A percentile compares a stretch with the other conserved stretches of the same genome.
phyloP scores from a whole-genome alignment of 2,797 vertebrate genomes.

The Rhadinocentrus ornatus region DNA sequence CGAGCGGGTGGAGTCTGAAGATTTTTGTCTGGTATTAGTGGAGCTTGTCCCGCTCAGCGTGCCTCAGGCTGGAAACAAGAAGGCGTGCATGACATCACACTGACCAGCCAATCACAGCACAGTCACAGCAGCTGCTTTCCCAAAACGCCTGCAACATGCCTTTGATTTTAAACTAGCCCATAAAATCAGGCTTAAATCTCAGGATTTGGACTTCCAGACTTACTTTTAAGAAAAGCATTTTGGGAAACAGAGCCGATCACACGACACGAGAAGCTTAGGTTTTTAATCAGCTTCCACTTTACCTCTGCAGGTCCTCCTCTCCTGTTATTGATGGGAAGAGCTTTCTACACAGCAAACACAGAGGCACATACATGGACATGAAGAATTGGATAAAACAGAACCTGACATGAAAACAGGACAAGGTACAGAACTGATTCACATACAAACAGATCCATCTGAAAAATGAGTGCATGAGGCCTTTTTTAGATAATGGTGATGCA shows the following conservation, averaged over 20 bases:
- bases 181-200: neutral
- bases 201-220: neutral
- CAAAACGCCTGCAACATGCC: conserved; percentile 49
- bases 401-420: conserved; percentile 1
- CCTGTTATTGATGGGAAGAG: conserved; percentile 88
- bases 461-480: no score
- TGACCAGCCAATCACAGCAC: conserved; percentile 68
- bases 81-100: conserved; percentile 54
- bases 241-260: conserved; percentile 62
- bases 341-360: conserved; percentile 94
- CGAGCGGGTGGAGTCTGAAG: conserved; percentile 34
- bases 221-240: conserved; percentile 35
- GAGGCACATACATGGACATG: conserved; percentile 70
- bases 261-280: conserved; percentile 63
- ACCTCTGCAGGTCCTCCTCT: conserved; percentile 87
- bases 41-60: conserved; percentile 24
- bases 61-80: conserved; percentile 37
- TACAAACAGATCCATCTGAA: no score
- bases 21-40: neutral
- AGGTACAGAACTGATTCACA: conserved; percentile 1
- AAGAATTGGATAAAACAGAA: neutral
- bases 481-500: no score
- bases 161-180: neutral
- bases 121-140: conserved; percentile 46
- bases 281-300: conserved; percentile 80